phyloP scores from a whole-genome alignment of 2,888 invertebrate species.

The Meta bourneti region DNA sequence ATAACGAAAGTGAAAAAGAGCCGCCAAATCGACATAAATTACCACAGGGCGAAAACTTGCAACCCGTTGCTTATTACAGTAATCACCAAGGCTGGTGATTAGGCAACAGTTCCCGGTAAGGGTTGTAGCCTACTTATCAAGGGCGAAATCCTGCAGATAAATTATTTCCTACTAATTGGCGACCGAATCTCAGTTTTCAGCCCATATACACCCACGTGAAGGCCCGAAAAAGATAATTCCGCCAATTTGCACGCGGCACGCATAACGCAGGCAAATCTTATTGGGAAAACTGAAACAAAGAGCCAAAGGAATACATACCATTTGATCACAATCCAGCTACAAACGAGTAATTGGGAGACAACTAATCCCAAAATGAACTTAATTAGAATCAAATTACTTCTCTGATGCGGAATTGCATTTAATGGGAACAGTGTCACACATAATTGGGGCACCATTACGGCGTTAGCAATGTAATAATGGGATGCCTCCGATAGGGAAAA shows the following conservation, averaged over 20 bases:
- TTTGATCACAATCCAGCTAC: constrained; percentile 47
- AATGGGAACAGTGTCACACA: constrained; percentile 42
- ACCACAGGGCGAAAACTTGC: not conserved
- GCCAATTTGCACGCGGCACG: not conserved
- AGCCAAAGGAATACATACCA: not conserved
- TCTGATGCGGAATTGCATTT: constrained; percentile 43
- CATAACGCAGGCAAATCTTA: not conserved
- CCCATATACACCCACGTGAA: not conserved
- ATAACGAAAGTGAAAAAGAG: not conserved
- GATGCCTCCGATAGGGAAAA: not conserved
- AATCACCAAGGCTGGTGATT: constrained; percentile 23
- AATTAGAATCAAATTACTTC: constrained; percentile 72
- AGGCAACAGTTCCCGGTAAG: not conserved
- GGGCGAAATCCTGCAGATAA: not conserved
- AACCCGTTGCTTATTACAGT: not conserved
- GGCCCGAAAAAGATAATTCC: not conserved
- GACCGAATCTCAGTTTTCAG: not conserved
- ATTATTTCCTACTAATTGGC: constrained; percentile 11
- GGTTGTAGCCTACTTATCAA: constrained; percentile 4
- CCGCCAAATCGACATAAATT: not conserved
- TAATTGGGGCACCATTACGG: constrained; percentile 56
- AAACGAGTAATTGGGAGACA: constrained; percentile 52
- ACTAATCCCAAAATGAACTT: constrained; percentile 59
- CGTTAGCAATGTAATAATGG: constrained; percentile 37
- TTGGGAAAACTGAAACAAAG: not conserved